Evolutionary conservation across 2,113 vertebrate species (phyloP).

Genomic region (Cynoglossus semilaevis): DNA sequence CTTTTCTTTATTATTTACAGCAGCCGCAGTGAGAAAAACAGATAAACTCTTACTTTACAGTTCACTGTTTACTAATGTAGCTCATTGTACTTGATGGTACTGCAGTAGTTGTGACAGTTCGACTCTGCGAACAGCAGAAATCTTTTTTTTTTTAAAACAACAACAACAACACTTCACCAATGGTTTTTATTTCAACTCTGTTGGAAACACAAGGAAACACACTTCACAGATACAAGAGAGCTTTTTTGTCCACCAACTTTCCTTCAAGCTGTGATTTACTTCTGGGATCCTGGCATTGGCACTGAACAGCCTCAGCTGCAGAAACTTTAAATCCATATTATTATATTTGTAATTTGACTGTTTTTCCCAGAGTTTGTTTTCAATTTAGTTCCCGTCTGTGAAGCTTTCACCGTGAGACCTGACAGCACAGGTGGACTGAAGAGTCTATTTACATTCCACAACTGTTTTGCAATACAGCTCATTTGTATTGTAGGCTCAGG

Average conservation of each 20-base stretch:
- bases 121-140: no score
- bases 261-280: background rate
- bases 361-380: background rate
- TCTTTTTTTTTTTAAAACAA: no score
- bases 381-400: conserved; percentile 25
- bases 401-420: conserved; percentile 11
- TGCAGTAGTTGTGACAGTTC: no score
- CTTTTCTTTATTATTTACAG: conserved; percentile 23
- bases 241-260: background rate
- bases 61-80: no score
- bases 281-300: background rate
- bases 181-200: no score
- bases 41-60: background rate
- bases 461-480: conserved; percentile 18
- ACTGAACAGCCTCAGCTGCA: background rate
- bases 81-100: no score
- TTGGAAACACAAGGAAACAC: no score
- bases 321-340: background rate
- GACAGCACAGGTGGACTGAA: conserved; percentile 9
- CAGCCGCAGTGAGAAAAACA: background rate
- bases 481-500: conserved; percentile 24
- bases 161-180: no score
- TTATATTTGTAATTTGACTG: background rate
- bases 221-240: background rate
- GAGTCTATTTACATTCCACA: conserved; percentile 28